These are phyloP conservation scores for Trypoxylus dichotomus DNA, from an alignment of 1,140 invertebrate genomes.

Conservation along the genomic window DNA sequence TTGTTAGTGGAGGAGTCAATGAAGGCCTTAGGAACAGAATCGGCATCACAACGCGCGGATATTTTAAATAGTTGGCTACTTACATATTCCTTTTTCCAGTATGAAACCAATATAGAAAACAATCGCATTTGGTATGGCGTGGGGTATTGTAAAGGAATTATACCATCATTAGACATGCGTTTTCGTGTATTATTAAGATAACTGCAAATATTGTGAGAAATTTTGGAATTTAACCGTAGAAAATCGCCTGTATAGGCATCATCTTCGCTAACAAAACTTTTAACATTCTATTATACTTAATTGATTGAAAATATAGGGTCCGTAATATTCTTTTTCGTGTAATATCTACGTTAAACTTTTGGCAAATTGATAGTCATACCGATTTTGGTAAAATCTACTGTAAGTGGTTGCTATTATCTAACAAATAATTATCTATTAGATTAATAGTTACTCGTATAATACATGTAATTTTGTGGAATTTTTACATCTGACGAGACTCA, in stretches of 20 bases:
- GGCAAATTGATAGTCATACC: background rate
- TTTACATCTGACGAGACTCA: background rate
- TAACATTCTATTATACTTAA: background rate
- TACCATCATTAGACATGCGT: no score
- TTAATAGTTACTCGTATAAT: background rate
- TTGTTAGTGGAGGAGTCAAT: no score
- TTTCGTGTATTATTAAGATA: no score
- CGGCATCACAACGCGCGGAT: no score
- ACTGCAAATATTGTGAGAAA: no score
- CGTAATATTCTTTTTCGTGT: background rate
- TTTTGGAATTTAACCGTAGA: no score
- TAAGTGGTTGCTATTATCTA: constrained; percentile 6
- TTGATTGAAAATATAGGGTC: background rate
- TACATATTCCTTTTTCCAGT: no score
- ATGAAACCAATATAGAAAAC: no score
- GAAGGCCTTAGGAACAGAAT: no score
- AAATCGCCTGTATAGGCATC: background rate
- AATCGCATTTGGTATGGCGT: no score
- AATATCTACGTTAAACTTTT: background rate
- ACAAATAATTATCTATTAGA: background rate
- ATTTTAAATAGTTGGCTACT: no score
- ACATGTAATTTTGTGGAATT: constrained; percentile 2
- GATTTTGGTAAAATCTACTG: background rate
- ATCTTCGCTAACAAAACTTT: background rate
- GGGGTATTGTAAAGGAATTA: no score